Base-by-base conservation (phyloP, 2,888 invertebrate species). In the Lasioglossum calceatum region DNA sequence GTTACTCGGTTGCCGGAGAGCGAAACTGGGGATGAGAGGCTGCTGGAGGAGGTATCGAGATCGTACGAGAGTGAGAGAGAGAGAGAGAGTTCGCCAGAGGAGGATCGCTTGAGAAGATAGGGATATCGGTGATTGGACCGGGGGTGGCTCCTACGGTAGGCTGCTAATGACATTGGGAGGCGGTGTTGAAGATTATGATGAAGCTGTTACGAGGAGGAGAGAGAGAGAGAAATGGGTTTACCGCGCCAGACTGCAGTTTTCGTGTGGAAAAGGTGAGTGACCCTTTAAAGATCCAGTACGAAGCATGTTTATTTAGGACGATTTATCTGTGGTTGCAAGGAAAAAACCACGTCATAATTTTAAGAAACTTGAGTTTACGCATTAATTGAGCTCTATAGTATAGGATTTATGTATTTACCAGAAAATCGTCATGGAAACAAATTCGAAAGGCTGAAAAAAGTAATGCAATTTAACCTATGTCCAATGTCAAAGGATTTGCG, bases 81-180 rank as follows among this genome's bases (percentile, higher is more conserved):
- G 54, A 5, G 47, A 1, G 50, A 23, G 54, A 8, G 23, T 23
- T 16, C 10, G 27, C 27, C 16, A n/a, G 32, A 36, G 36, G 77
- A 71, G 67, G 70, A 70, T 70, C 50, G 39, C 32, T 19, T 4
- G 23, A 50, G 73, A 19, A n/a, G 72, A 72, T 72, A 44, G 50
- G 23, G 47, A 74, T 50, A 50, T 50, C 44, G 50, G 73, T 36
- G 73, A 74, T 74, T 36, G 50, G 73, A 74, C 44, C 32, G 73
- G 32, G 73, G 73, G 47, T 47, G 32, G 73, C 23, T 74, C 16
- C 47, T 73, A 19, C 47, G 42, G 42, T 32, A 42, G 42, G 71
- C 42, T 71, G 71, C 42, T 42, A 54, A 75, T 27, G 36, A 19
- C 27, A 71, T 71, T 19, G 71, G 67, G 27, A 5, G 64, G 8